Conservation (phyloP, 2,113 vertebrate species). For the Scomber colias region DNA sequence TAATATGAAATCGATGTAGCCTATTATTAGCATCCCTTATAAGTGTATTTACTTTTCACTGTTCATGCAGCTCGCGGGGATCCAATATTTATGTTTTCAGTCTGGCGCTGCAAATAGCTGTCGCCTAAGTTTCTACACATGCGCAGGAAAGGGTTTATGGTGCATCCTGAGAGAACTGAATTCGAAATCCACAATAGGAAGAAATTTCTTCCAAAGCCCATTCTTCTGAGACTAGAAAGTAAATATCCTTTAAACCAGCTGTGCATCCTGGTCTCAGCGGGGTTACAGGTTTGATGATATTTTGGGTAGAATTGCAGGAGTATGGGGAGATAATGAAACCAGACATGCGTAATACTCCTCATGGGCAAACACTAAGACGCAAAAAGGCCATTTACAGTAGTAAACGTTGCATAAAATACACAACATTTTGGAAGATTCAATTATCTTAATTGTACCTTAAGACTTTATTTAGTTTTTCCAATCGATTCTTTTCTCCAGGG, state of each 20-base stretch:
- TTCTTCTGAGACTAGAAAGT: conserved; percentile 62
- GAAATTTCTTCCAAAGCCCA: conserved; percentile 38
- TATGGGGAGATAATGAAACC: conserved; percentile 6
- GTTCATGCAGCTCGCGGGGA: conserved; percentile 45
- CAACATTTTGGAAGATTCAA: neutral
- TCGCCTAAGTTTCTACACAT: conserved; percentile 59
- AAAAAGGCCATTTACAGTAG: neutral
- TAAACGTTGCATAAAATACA: neutral
- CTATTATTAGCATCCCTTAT: neutral
- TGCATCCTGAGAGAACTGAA: conserved; percentile 85
- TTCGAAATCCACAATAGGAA: conserved; percentile 61
- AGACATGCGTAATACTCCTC: neutral
- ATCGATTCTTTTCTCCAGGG: conserved; percentile 91
- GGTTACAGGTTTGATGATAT: neutral
- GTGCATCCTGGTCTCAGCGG: conserved; percentile 66
- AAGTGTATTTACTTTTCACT: conserved; percentile 39
- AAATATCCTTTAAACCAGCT: conserved; percentile 52
- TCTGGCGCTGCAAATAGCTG: conserved; percentile 77
- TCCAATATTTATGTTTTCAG: conserved; percentile 80
- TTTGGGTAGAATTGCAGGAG: neutral
- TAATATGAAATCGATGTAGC: neutral
- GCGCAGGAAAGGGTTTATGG: conserved; percentile 41
- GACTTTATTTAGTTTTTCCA: conserved; percentile 86
- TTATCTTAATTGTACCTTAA: neutral
- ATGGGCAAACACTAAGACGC: neutral